Percentiles rank a stretch among this genome's conserved stretches.
Evolutionary conservation across 1,140 invertebrate species (phyloP).

Genomic region (Bombus affinis): DNA sequence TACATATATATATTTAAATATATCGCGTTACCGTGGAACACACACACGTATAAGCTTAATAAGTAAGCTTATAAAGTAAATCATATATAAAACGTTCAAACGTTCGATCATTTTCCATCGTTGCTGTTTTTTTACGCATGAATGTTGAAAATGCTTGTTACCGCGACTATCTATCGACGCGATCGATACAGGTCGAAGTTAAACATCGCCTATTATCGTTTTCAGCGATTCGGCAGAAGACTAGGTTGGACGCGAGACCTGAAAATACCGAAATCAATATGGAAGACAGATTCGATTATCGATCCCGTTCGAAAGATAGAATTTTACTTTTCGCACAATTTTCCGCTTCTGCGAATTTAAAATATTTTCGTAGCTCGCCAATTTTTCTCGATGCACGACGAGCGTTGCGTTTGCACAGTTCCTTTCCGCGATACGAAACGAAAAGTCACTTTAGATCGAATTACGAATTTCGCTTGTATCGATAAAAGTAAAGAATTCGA

Average conservation of each 20-base stretch:
- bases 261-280: not conserved
- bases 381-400: too few relatives aligned
- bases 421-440: not conserved
- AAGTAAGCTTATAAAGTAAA: too few relatives aligned
- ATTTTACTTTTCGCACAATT: not conserved
- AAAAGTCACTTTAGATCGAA: not conserved
- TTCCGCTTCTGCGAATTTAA: not conserved
- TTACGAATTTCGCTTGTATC: not conserved
- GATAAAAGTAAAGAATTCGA: too few relatives aligned
- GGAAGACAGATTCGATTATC: not conserved
- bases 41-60: too few relatives aligned
- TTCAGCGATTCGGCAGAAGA: not conserved
- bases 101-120: too few relatives aligned
- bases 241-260: not conserved
- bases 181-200: too few relatives aligned
- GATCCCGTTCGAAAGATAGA: not conserved
- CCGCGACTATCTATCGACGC: too few relatives aligned
- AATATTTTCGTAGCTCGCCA: not conserved
- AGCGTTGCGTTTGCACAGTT: not conserved
- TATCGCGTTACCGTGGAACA: too few relatives aligned
- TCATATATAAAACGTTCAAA: too few relatives aligned
- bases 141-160: too few relatives aligned
- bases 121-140: accelerated
- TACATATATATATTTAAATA: too few relatives aligned
- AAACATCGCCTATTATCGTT: not conserved